Conservation (phyloP, 2,888 invertebrate genomes). For the Tillus elongatus region DNA sequence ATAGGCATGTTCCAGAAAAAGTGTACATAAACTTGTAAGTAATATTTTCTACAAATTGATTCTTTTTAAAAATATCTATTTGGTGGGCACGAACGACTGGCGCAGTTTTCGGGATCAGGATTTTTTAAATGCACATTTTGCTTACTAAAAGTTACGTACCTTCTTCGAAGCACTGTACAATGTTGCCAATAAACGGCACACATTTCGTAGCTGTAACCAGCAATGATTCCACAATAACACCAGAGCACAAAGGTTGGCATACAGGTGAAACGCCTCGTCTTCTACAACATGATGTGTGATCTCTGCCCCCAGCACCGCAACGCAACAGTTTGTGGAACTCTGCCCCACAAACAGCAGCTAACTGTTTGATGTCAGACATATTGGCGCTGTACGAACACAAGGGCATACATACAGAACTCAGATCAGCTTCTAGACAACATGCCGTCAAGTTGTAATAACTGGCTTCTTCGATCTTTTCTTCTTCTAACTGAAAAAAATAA, state of each 20-base stretch:
- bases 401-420: slow-evolving; percentile 62
- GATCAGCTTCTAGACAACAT: slow-evolving; percentile 64
- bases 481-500: slow-evolving; percentile 42
- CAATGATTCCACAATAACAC: slow-evolving; percentile 52
- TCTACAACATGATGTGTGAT: slow-evolving; percentile 67
- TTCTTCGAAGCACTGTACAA: slow-evolving; percentile 79
- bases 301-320: slow-evolving; percentile 56
- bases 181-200: slow-evolving; percentile 73
- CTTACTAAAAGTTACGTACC: too few species aligned
- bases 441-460: slow-evolving; percentile 67
- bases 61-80: too few species aligned
- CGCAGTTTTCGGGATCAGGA: too few species aligned
- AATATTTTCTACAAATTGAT: too few species aligned
- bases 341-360: slow-evolving; percentile 65
- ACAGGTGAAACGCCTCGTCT: slow-evolving; percentile 60
- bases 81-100: too few species aligned
- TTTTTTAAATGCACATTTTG: too few species aligned
- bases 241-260: slow-evolving; percentile 67
- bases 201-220: slow-evolving; percentile 58
- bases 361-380: slow-evolving; percentile 65
- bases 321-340: slow-evolving; percentile 66
- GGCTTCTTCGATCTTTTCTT: slow-evolving; percentile 51
- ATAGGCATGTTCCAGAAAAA: too few species aligned
- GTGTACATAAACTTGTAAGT: too few species aligned
- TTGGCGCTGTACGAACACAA: slow-evolving; percentile 75